phyloP scores from a whole-genome alignment of 2,113 vertebrate species.

The Marcusenius ussheri region DNA sequence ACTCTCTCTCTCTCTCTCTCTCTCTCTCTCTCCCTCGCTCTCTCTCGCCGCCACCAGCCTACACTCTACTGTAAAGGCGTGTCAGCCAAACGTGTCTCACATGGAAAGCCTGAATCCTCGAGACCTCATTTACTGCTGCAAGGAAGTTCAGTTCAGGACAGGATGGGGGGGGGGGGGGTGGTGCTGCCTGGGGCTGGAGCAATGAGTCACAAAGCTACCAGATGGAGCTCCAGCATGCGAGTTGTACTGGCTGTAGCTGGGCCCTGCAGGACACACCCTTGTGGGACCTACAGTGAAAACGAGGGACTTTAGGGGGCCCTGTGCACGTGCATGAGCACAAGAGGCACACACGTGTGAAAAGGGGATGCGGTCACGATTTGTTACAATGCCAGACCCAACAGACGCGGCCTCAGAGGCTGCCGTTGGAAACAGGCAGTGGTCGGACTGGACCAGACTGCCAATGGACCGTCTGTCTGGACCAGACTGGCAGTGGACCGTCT shows the following conservation, averaged over 20 bases:
- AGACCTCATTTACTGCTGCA: not conserved
- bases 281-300: not conserved
- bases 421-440: not conserved
- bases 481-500: not conserved
- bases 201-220: not conserved
- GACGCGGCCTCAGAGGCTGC: not conserved
- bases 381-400: not conserved
- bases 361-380: not conserved
- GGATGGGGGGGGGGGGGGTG: not conserved
- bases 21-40: not conserved
- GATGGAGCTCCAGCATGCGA: not conserved
- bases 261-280: not conserved
- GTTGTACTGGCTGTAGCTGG: not conserved
- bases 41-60: not conserved
- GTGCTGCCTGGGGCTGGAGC: not conserved
- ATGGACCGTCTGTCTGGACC: not conserved
- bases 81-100: not conserved
- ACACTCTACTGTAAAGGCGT: not conserved
- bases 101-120: not conserved
- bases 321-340: not conserved
- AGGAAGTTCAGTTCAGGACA: constrained; percentile 4
- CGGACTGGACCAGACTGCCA: not conserved
- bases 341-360: not conserved
- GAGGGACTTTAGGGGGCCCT: not conserved
- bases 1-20: not conserved